Percentiles rank a stretch among this genome's conserved stretches.
phyloP scores from a whole-genome alignment of 2,797 vertebrate species.

The Neosilurus mollespiculum region DNA sequence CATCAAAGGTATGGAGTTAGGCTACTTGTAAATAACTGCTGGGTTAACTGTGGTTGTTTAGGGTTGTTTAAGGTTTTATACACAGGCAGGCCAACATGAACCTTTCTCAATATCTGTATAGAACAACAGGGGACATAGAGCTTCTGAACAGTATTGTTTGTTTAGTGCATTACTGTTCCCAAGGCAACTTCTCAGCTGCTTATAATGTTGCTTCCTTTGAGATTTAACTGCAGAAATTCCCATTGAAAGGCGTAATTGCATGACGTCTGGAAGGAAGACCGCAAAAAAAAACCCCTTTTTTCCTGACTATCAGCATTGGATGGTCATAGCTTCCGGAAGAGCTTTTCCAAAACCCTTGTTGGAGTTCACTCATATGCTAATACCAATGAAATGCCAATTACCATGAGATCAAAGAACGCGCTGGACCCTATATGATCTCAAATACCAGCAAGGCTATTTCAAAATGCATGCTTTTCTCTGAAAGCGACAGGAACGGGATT shows the following conservation, averaged over 20 bases:
- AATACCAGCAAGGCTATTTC: constrained; percentile 23
- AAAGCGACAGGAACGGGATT: constrained; percentile 26
- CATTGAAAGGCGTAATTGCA: background rate
- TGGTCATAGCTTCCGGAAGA: background rate
- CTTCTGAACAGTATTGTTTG: constrained; percentile 34
- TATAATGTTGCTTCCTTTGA: constrained; percentile 34
- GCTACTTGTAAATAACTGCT: constrained; percentile 31
- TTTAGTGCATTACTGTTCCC: constrained; percentile 40
- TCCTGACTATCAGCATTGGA: background rate
- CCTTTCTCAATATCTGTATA: constrained; percentile 17
- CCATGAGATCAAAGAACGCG: constrained; percentile 37
- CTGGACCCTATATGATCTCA: background rate
- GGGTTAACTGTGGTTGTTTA: constrained; percentile 24
- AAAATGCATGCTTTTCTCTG: constrained; percentile 26
- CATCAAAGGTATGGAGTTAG: constrained; percentile 30
- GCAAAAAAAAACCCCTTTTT: background rate
- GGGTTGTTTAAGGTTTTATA: background rate
- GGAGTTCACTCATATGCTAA: background rate
- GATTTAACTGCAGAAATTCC: constrained; percentile 27
- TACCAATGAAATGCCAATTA: constrained; percentile 33
- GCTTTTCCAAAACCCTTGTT: background rate
- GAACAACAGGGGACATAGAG: background rate
- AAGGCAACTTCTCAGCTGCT: constrained; percentile 27
- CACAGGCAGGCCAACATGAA: background rate
- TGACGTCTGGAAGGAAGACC: constrained; percentile 2